Percentiles rank a stretch among this genome's conserved stretches.
Evolutionary conservation across 2,888 invertebrate species (phyloP).

Genomic region (Sussaba pulchella): DNA sequence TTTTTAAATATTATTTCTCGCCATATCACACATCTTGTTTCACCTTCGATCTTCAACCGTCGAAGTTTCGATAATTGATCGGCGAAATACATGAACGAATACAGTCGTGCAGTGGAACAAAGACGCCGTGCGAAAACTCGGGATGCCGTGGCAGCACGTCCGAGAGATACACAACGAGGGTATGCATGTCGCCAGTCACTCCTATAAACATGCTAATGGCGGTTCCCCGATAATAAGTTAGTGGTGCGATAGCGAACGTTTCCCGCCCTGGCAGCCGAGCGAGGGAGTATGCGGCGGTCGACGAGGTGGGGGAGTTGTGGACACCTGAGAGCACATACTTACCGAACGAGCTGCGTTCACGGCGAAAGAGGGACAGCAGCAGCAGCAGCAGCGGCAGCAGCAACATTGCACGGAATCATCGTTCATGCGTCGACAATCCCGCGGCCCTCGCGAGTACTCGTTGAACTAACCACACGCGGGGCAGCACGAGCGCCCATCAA

Average conservation of each 20-base stretch:
- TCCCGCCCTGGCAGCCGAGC: constrained; percentile 36
- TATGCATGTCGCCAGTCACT: constrained; percentile 75
- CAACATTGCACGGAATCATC: neutral
- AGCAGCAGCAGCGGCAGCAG: neutral
- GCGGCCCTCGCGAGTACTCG: neutral
- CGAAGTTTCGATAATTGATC: constrained; percentile 75
- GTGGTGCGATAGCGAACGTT: constrained; percentile 71
- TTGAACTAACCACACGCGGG: neutral
- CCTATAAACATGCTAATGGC: constrained; percentile 81
- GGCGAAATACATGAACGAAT: constrained; percentile 70
- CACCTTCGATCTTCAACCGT: neutral
- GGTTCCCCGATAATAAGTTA: constrained; percentile 79
- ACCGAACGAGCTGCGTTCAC: neutral
- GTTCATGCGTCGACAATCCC: neutral
- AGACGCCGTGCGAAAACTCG: constrained; percentile 11
- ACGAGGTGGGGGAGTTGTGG: constrained; percentile 11
- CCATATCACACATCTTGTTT: neutral
- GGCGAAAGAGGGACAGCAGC: too few relatives aligned
- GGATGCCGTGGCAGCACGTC: constrained; percentile 19
- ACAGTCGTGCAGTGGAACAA: constrained; percentile 65
- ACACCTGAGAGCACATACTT: constrained; percentile 30
- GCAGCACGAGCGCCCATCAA: neutral
- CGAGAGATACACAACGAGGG: constrained; percentile 58
- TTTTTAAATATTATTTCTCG: neutral
- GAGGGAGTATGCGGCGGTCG: constrained; percentile 11